A percentile compares a stretch with the other conserved stretches of the same genome.
phyloP scores from a whole-genome alignment of 2,888 invertebrate genomes.

The Cyclophora punctaria region DNA sequence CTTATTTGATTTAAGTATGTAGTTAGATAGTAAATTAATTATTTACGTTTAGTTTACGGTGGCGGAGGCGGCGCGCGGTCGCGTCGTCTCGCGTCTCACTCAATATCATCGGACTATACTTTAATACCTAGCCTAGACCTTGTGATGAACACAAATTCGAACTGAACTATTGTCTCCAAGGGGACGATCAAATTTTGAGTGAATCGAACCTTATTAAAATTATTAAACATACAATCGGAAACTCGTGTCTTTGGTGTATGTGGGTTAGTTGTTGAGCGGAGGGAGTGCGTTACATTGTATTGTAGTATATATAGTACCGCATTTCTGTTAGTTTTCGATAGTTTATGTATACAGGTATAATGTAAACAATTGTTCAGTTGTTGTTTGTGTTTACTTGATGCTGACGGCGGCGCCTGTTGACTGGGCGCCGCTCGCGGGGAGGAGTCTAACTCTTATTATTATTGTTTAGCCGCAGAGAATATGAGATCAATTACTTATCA shows the following conservation, averaged over 20 bases:
- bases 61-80: slow-evolving; percentile 4
- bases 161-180: background rate
- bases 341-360: background rate
- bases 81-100: background rate
- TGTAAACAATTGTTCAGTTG: slow-evolving; percentile 1
- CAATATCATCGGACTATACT: background rate
- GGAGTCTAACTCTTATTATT: background rate
- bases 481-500: no score
- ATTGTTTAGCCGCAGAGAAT: no score
- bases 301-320: background rate
- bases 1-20: slow-evolving; percentile 38
- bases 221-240: no score
- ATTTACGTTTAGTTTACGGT: slow-evolving; percentile 16
- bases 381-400: slow-evolving; percentile 2
- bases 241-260: no score
- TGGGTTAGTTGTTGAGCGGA: no score
- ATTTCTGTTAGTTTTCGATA: background rate
- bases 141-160: background rate
- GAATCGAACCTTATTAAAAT: no score
- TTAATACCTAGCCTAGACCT: background rate
- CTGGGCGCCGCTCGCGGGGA: background rate
- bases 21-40: slow-evolving; percentile 59
- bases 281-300: no score
- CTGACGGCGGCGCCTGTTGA: background rate
- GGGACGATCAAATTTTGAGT: no score